Conservation (phyloP, 1,140 invertebrate genomes). For the Bombus turneri region DNA sequence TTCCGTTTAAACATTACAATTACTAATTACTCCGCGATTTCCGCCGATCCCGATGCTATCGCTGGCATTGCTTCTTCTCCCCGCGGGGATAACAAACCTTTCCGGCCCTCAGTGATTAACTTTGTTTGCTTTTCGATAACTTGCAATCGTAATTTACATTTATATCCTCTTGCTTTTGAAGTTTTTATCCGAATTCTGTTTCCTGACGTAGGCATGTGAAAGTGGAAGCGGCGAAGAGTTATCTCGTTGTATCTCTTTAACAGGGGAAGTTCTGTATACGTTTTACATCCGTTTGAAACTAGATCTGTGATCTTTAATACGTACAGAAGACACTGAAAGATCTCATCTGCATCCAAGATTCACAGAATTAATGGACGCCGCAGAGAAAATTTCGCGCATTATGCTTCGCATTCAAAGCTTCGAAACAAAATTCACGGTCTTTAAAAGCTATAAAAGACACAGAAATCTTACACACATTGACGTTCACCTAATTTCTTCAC, state of each 20-base stretch:
- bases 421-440: neutral
- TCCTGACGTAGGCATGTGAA: too few relatives aligned
- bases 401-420: neutral
- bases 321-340: neutral
- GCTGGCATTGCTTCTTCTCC: neutral
- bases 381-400: neutral
- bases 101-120: neutral
- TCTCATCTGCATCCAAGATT: neutral
- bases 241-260: neutral
- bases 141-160: neutral
- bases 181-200: neutral
- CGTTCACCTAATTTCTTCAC: neutral
- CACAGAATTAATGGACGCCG: neutral
- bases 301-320: neutral
- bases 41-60: conserved; percentile 21
- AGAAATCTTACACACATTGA: neutral
- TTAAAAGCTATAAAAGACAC: neutral
- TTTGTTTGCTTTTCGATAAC: conserved; percentile 6
- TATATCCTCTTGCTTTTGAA: neutral
- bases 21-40: conserved; percentile 27
- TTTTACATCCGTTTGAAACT: neutral
- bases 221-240: neutral
- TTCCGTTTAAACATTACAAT: conserved; percentile 38
- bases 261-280: neutral
- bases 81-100: conserved; percentile 1